phyloP scores from a whole-genome alignment of 2,888 invertebrate genomes.

The Lottia scabra region DNA sequence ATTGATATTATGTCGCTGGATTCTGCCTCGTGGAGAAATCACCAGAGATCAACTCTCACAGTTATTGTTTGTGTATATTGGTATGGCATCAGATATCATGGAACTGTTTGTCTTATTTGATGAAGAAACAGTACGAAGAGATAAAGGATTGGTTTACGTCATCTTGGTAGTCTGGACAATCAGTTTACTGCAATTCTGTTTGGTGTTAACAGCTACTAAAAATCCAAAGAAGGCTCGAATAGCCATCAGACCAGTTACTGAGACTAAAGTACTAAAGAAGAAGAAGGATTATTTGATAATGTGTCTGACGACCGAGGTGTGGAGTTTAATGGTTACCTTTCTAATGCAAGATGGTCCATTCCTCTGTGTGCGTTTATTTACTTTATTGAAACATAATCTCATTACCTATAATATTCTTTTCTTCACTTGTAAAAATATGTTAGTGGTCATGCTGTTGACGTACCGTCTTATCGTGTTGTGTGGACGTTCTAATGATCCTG shows the following conservation, averaged over 20 bases:
- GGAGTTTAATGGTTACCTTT: conserved; percentile 70
- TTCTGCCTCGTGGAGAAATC: conserved; percentile 60
- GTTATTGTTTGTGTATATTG: conserved; percentile 68
- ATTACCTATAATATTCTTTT: conserved; percentile 63
- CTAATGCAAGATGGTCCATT: conserved; percentile 71
- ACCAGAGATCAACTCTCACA: conserved; percentile 68
- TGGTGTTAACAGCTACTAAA: conserved; percentile 64
- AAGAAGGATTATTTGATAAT: conserved; percentile 21
- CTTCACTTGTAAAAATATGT: conserved; percentile 59
- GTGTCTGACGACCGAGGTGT: conserved; percentile 61
- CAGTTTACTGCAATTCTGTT: conserved; percentile 65
- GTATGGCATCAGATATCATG: conserved; percentile 65
- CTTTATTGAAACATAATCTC: conserved; percentile 53
- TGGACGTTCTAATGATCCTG: conserved; percentile 17
- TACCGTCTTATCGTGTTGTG: conserved; percentile 48
- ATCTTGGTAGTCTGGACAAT: conserved; percentile 64
- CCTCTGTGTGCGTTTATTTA: conserved; percentile 58
- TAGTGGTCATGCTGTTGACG: conserved; percentile 51
- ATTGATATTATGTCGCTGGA: conserved; percentile 60
- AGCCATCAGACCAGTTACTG: neutral
- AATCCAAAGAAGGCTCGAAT: conserved; percentile 20
- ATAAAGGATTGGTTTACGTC: conserved; percentile 53
- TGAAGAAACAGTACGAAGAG: conserved; percentile 48
- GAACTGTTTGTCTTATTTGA: conserved; percentile 59
- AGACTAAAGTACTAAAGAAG: neutral